phyloP scores from a whole-genome alignment of 2,113 vertebrate genomes.

The Protomyctophum bolini region DNA sequence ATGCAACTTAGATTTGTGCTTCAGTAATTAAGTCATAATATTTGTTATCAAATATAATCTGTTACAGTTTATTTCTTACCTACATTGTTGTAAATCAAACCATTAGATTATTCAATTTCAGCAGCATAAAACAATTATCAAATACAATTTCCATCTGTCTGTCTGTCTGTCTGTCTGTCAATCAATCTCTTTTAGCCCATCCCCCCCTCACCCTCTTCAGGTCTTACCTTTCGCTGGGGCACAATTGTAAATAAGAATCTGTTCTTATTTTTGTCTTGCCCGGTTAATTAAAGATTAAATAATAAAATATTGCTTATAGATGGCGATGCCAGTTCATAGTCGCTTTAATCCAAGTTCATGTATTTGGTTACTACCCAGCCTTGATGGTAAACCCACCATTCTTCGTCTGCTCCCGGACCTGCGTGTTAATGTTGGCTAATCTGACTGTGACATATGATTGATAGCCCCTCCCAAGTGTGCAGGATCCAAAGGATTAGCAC shows the following conservation, averaged over 20 bases:
- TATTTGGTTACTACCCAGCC: background rate
- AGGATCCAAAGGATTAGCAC: constrained; percentile 82
- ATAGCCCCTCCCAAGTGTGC: constrained; percentile 76
- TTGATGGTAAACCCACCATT: constrained; percentile 17
- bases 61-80: too few species aligned
- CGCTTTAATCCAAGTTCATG: background rate
- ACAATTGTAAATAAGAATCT: too few species aligned
- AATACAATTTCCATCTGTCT: too few species aligned
- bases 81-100: too few species aligned
- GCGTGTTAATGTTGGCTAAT: constrained; percentile 73
- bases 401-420: constrained; percentile 29
- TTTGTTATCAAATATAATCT: background rate
- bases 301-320: background rate
- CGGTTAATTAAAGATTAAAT: too few species aligned
- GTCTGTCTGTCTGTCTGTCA: too few species aligned
- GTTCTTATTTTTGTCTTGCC: too few species aligned
- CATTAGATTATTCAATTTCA: background rate
- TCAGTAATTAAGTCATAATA: background rate
- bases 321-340: background rate
- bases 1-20: constrained; percentile 13
- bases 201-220: too few species aligned
- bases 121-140: too few species aligned
- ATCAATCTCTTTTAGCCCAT: too few species aligned
- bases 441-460: constrained; percentile 75
- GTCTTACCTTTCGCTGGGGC: too few species aligned